A percentile compares a stretch with the other conserved stretches of the same genome.
Conservation (phyloP, 2,113 vertebrate species). For the Leuciscus idus region DNA sequence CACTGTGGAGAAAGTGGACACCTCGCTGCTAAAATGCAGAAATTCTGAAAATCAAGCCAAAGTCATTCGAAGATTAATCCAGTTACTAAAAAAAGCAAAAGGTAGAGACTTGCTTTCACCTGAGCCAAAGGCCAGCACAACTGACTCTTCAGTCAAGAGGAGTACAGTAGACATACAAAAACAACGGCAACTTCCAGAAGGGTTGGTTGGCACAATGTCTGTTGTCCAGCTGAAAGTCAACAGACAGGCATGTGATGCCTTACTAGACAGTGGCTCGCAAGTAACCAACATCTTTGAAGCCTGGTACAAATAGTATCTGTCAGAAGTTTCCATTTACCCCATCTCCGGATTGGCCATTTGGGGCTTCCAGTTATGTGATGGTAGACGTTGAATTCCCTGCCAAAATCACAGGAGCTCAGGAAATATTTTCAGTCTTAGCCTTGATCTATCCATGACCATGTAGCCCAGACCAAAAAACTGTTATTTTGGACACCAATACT, state of each 20-base stretch:
- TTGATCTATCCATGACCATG: no score
- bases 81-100: slow-evolving; percentile 15
- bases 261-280: neutral
- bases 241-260: neutral
- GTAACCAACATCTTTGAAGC: neutral
- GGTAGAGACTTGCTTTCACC: neutral
- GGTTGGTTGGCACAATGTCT: neutral
- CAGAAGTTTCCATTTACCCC: neutral
- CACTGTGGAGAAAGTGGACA: slow-evolving; percentile 10
- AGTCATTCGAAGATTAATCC: slow-evolving; percentile 17
- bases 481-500: neutral
- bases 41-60: neutral
- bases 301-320: neutral
- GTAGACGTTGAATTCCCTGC: slow-evolving; percentile 24
- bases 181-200: neutral
- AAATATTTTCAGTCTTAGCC: slow-evolving; percentile 9
- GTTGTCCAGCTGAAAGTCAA: neutral
- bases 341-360: slow-evolving; percentile 28
- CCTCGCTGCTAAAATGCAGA: neutral
- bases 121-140: neutral
- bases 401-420: neutral
- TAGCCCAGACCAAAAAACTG: no score
- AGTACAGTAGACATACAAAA: neutral
- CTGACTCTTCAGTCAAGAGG: slow-evolving; percentile 5
- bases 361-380: slow-evolving; percentile 35